These are phyloP conservation scores for Nephila pilipes DNA, from an alignment of 1,140 invertebrate species.

Conservation along the genomic window DNA sequence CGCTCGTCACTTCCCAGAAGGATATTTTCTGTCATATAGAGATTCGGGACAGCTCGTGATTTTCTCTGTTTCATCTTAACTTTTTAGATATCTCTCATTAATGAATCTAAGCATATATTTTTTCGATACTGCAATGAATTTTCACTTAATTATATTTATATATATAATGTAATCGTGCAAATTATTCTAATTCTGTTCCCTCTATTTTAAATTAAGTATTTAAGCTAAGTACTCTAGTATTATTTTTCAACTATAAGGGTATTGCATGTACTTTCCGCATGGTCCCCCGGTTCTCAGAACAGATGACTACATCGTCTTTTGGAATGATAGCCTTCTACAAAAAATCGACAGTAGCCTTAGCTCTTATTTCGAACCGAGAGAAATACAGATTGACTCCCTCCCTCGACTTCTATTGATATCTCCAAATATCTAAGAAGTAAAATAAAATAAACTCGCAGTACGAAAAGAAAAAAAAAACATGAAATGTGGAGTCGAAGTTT, in stretches of 20 bases:
- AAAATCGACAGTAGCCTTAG: neutral
- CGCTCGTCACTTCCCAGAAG: too few species aligned
- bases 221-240: neutral
- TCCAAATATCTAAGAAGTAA: conserved; percentile 39
- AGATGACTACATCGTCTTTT: conserved; percentile 10
- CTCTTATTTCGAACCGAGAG: conserved; percentile 47
- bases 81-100: too few species aligned
- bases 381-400: conserved; percentile 47
- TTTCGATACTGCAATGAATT: too few species aligned
- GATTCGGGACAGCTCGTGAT: too few species aligned
- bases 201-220: too few species aligned
- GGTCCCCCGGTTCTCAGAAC: neutral
- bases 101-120: too few species aligned
- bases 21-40: too few species aligned
- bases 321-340: conserved; percentile 14
- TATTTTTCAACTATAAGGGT: neutral
- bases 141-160: too few species aligned
- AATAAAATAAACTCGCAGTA: conserved; percentile 46
- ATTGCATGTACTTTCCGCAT: neutral
- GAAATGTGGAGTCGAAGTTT: neutral
- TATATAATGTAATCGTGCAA: too few species aligned
- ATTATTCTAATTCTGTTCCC: too few species aligned
- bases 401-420: neutral
- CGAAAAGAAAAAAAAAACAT: neutral
- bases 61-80: too few species aligned